Evolutionary conservation across 1,140 invertebrate genomes (phyloP).

Genomic region (Andricus grossulariae): DNA sequence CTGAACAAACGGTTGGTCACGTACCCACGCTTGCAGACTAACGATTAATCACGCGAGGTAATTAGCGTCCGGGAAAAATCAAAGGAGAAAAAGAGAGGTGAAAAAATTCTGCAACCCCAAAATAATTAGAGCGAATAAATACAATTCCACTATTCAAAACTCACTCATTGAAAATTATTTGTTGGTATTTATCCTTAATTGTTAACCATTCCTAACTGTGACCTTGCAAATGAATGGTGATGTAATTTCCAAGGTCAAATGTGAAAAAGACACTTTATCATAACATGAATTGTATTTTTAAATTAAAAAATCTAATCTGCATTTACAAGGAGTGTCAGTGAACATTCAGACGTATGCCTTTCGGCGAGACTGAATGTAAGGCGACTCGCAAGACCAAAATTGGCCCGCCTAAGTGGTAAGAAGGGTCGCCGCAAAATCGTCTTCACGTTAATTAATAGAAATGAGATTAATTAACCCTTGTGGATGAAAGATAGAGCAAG

Average conservation of each 20-base stretch:
- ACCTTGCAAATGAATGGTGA: no score
- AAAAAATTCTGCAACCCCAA: conserved; percentile 27
- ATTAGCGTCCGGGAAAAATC: conserved; percentile 43
- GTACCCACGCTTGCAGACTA: neutral
- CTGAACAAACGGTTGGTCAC: conserved; percentile 16
- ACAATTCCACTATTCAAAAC: neutral
- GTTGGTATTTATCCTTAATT: no score
- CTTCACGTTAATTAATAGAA: conserved; percentile 22
- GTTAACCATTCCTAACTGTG: no score
- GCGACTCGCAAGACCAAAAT: conserved; percentile 8
- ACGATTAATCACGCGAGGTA: conserved; percentile 48
- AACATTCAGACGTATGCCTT: neutral
- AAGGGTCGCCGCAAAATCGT: neutral
- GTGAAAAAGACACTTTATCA: neutral
- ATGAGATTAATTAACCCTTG: conserved; percentile 15
- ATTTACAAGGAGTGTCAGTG: neutral
- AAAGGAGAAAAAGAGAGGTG: neutral
- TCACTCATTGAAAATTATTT: no score
- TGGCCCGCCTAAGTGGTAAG: neutral
- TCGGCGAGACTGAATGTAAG: conserved; percentile 11
- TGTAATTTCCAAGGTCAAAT: no score
- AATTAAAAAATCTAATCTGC: neutral
- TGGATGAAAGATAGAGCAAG: conserved; percentile 19
- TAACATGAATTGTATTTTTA: neutral
- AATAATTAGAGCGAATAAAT: conserved; percentile 38